Percentiles rank a stretch among this genome's conserved stretches.
phyloP scores from a whole-genome alignment of 1,140 invertebrate species.

The Theocolax elegans region DNA sequence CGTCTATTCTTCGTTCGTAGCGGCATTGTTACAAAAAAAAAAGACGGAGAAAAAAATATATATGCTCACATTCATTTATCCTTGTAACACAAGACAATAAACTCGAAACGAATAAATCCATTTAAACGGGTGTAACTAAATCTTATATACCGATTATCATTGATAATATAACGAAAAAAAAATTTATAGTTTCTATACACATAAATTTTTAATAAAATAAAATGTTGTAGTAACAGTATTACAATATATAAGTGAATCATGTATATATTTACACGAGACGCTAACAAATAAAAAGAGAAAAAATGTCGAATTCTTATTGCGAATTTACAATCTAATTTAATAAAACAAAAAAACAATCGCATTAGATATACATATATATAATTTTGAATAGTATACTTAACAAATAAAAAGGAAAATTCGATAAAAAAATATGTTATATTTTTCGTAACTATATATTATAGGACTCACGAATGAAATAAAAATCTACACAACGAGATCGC shows the following conservation, averaged over 20 bases:
- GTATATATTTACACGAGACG: slow-evolving; percentile 26
- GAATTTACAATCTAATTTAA: too few species aligned
- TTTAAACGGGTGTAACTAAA: neutral
- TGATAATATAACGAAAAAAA: slow-evolving; percentile 11
- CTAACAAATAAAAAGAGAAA: too few species aligned
- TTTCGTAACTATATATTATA: neutral
- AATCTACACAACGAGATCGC: slow-evolving; percentile 32
- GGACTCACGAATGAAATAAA: slow-evolving; percentile 6
- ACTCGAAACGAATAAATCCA: neutral
- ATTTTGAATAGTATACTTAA: too few species aligned
- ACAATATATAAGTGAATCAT: slow-evolving; percentile 11
- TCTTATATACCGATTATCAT: too few species aligned
- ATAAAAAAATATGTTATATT: too few species aligned
- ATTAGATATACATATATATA: too few species aligned
- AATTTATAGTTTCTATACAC: slow-evolving; percentile 8
- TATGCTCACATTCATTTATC: neutral
- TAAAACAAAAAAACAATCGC: too few species aligned
- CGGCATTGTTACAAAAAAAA: slow-evolving; percentile 11
- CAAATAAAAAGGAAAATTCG: too few species aligned
- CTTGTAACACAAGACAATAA: slow-evolving; percentile 10
- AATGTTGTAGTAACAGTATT: neutral
- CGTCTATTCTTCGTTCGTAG: slow-evolving; percentile 14
- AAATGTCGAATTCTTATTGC: too few species aligned
- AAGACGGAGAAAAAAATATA: neutral
- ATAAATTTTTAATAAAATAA: slow-evolving; percentile 24